Evolutionary conservation across 2,888 invertebrate species (phyloP).

Genomic region (Sericinus montela): DNA sequence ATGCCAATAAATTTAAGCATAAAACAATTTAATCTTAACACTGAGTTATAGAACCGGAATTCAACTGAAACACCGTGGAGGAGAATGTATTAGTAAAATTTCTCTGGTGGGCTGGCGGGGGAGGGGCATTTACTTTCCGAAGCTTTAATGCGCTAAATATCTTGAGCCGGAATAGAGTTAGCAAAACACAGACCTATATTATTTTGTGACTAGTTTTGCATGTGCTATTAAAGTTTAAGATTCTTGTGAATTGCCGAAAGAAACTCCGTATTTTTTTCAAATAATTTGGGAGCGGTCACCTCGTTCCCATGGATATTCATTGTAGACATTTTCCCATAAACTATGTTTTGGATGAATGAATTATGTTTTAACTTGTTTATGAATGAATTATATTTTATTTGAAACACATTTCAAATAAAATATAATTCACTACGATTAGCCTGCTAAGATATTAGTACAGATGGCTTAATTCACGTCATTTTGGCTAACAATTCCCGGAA

Average conservation of each 20-base stretch:
- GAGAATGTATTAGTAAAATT: conserved; percentile 60
- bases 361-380: too few species aligned
- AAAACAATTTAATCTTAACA: not conserved
- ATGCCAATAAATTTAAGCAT: not conserved
- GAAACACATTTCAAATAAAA: too few species aligned
- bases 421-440: not conserved
- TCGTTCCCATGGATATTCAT: too few species aligned
- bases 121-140: conserved; percentile 48
- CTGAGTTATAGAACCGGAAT: not conserved
- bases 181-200: conserved; percentile 28
- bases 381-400: too few species aligned
- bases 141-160: conserved; percentile 76
- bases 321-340: too few species aligned
- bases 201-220: too few species aligned
- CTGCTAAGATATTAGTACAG: not conserved
- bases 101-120: conserved; percentile 37
- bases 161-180: conserved; percentile 61
- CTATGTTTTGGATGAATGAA: too few species aligned
- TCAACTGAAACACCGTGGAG: conserved; percentile 9
- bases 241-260: too few species aligned
- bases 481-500: not conserved
- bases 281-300: too few species aligned
- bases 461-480: not conserved
- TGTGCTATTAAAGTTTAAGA: too few species aligned
- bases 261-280: too few species aligned